These are phyloP conservation scores for Lypha dubia DNA, from an alignment of 2,888 invertebrate genomes.

Conservation along the genomic window DNA sequence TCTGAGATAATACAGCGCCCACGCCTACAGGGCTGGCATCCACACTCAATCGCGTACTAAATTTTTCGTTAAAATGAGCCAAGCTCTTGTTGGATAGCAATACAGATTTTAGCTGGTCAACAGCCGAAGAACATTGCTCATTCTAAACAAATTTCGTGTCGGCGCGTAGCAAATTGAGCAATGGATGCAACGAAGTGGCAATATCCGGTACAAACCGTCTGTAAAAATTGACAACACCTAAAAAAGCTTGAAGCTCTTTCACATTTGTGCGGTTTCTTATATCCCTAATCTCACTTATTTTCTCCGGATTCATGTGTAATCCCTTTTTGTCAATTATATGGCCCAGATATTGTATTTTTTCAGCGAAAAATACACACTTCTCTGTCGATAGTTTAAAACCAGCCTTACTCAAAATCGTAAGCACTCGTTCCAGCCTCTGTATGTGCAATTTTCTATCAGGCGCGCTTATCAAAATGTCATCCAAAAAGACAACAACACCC, in stretches of 20 bases:
- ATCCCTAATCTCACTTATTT: neutral
- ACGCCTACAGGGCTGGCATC: no score
- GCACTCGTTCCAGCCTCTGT: no score
- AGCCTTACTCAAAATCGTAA: no score
- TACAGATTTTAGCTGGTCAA: slow-evolving; percentile 75
- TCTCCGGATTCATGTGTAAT: neutral
- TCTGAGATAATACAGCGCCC: no score
- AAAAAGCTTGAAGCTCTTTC: no score
- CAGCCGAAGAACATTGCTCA: slow-evolving; percentile 75
- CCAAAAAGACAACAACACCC: slow-evolving; percentile 70
- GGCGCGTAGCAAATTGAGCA: slow-evolving; percentile 72
- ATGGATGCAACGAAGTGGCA: no score
- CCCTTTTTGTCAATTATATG: slow-evolving; percentile 50
- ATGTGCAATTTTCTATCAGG: no score
- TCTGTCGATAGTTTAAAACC: no score
- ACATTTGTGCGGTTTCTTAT: slow-evolving; percentile 72
- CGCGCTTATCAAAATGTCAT: slow-evolving; percentile 75
- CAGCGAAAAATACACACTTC: no score
- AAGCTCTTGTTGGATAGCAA: neutral
- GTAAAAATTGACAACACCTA: no score
- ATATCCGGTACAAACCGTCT: slow-evolving; percentile 74
- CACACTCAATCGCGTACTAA: neutral
- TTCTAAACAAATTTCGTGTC: slow-evolving; percentile 75
- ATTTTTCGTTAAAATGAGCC: neutral
- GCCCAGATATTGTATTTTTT: no score